Conservation (phyloP, 2,888 invertebrate genomes). For the Mesoligia furuncula region DNA sequence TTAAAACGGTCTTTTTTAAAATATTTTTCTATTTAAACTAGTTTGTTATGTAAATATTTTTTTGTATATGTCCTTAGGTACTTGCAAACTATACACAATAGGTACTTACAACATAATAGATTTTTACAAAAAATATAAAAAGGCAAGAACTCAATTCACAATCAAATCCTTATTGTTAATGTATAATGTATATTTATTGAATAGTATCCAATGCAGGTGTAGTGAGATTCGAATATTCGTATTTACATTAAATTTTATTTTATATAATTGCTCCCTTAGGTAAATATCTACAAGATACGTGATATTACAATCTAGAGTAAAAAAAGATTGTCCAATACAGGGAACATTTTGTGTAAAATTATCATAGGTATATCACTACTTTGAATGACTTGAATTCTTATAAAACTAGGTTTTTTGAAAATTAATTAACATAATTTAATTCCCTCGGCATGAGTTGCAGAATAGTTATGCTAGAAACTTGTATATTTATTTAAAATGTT, state of each 20-base stretch:
- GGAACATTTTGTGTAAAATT: constrained; percentile 67
- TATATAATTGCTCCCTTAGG: constrained; percentile 88
- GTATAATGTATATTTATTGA: constrained; percentile 45
- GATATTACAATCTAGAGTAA: constrained; percentile 71
- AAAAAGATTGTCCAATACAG: constrained; percentile 62
- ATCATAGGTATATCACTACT: constrained; percentile 47
- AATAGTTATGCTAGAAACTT: not conserved
- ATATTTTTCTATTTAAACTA: not conserved
- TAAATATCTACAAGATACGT: constrained; percentile 83
- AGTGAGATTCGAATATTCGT: constrained; percentile 72
- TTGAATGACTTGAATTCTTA: constrained; percentile 53
- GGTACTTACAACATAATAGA: constrained; percentile 55
- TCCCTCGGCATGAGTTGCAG: not conserved
- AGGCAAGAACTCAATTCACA: constrained; percentile 63
- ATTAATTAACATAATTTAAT: not conserved
- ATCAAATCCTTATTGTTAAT: constrained; percentile 63
- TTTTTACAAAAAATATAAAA: constrained; percentile 59
- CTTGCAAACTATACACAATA: constrained; percentile 60
- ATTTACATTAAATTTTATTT: constrained; percentile 79
- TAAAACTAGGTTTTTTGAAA: constrained; percentile 11
- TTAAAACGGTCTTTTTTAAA: not conserved
- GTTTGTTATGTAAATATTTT: constrained; percentile 15
- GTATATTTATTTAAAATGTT: constrained; percentile 2
- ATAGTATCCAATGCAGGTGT: constrained; percentile 60
- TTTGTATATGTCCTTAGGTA: constrained; percentile 49